These are phyloP conservation scores for Pituophis catenifer DNA, from an alignment of 2,113 vertebrate genomes.

Conservation along the genomic window DNA sequence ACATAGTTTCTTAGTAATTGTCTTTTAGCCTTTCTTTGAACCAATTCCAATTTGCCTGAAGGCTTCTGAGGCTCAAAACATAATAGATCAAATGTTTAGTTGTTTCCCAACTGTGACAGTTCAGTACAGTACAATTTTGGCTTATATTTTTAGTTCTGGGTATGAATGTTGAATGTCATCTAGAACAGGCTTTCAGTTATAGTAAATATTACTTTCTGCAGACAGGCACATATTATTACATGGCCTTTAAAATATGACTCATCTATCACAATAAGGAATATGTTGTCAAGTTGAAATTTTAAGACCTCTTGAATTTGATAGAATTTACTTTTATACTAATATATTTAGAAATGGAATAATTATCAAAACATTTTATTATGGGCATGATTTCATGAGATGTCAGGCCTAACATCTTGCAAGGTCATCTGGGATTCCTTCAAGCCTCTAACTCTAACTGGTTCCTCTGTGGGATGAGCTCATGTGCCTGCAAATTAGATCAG, in stretches of 20 bases:
- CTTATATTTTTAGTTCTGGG: neutral
- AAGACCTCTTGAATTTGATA: neutral
- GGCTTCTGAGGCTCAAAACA: neutral
- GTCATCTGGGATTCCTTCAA: neutral
- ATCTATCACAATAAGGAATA: neutral
- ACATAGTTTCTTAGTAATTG: neutral
- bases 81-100: neutral
- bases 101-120: neutral
- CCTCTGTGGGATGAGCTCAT: neutral
- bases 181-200: conserved; percentile 11
- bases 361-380: neutral
- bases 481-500: neutral
- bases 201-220: neutral
- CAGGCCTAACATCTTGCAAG: neutral
- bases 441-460: neutral
- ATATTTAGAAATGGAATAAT: neutral
- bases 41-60: neutral
- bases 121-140: neutral
- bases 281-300: neutral
- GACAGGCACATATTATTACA: conserved; percentile 11
- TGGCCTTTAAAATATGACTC: conserved; percentile 6
- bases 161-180: neutral
- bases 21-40: neutral
- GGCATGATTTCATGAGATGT: neutral
- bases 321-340: neutral